Evolutionary conservation across 2,888 invertebrate species (phyloP).

Genomic region (Orchestes rusci): DNA sequence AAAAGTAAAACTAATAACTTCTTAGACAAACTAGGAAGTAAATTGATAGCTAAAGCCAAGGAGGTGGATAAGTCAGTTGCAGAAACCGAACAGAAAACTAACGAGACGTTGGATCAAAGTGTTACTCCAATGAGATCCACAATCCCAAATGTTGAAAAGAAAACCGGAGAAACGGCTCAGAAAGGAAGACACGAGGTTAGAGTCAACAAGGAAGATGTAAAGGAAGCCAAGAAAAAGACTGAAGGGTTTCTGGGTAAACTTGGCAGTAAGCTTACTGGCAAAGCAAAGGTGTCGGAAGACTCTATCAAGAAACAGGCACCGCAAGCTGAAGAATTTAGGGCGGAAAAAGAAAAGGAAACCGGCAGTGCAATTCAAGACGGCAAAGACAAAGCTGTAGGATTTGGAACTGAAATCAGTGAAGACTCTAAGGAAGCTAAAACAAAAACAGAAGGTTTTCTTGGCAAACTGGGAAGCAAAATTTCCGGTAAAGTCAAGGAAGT

Average conservation of each 20-base stretch:
- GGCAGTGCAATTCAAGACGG: neutral
- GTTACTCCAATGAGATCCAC: too few species aligned
- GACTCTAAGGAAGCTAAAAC: neutral
- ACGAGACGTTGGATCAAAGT: too few species aligned
- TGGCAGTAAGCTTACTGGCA: conserved; percentile 20
- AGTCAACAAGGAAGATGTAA: conserved; percentile 1
- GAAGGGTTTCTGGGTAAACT: conserved; percentile 11
- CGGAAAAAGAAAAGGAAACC: conserved; percentile 7
- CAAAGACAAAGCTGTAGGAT: neutral
- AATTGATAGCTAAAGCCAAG: too few species aligned
- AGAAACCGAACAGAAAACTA: conserved; percentile 12
- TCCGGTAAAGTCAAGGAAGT: conserved; percentile 22
- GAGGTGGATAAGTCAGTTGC: conserved; percentile 22
- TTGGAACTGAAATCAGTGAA: too few species aligned
- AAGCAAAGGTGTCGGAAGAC: conserved; percentile 23
- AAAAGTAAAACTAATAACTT: conserved; percentile 2
- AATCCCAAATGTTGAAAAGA: too few species aligned
- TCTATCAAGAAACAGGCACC: too few species aligned
- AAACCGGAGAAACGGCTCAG: too few species aligned
- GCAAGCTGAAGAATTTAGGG: too few species aligned
- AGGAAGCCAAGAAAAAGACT: conserved; percentile 9
- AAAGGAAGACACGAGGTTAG: too few species aligned
- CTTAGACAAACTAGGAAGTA: too few species aligned
- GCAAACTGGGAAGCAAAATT: conserved; percentile 9
- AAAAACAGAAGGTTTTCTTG: neutral